Percentiles rank a stretch among this genome's conserved stretches.
Evolutionary conservation across 2,113 vertebrate genomes (phyloP).

Genomic region (Aleadryas rufinucha): DNA sequence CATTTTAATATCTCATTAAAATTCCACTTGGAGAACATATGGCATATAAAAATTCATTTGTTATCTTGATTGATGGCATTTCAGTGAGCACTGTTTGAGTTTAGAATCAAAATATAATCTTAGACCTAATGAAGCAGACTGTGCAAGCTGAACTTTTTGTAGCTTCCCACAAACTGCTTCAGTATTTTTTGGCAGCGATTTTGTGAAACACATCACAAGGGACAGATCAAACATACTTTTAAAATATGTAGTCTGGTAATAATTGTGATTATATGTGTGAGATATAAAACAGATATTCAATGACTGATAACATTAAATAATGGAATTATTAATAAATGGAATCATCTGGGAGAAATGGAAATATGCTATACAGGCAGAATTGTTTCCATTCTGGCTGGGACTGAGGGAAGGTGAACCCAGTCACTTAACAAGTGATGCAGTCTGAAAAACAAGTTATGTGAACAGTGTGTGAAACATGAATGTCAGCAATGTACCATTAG

Average conservation of each 20-base stretch:
- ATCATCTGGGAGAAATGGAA: background rate
- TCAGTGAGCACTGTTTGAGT: constrained; percentile 5
- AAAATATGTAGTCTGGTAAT: background rate
- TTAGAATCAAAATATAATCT: constrained; percentile 29
- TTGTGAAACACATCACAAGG: background rate
- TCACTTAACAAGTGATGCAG: background rate
- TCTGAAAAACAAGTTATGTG: background rate
- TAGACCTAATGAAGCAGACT: constrained; percentile 5
- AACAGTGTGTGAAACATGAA: background rate
- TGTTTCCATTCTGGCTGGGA: background rate
- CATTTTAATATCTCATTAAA: constrained; percentile 28
- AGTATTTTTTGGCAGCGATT: background rate
- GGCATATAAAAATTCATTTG: constrained; percentile 22
- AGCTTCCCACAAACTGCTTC: constrained; percentile 14
- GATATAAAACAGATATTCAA: background rate
- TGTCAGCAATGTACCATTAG: background rate
- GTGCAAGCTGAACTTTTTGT: background rate
- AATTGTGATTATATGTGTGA: background rate
- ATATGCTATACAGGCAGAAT: background rate
- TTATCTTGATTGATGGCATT: constrained; percentile 31
- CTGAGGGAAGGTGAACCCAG: background rate
- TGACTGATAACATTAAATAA: background rate
- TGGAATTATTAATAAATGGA: background rate
- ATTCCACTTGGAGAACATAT: constrained; percentile 25
- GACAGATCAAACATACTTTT: background rate